Conservation (phyloP, 1,140 invertebrate genomes). For the Sitobion miscanthi region DNA sequence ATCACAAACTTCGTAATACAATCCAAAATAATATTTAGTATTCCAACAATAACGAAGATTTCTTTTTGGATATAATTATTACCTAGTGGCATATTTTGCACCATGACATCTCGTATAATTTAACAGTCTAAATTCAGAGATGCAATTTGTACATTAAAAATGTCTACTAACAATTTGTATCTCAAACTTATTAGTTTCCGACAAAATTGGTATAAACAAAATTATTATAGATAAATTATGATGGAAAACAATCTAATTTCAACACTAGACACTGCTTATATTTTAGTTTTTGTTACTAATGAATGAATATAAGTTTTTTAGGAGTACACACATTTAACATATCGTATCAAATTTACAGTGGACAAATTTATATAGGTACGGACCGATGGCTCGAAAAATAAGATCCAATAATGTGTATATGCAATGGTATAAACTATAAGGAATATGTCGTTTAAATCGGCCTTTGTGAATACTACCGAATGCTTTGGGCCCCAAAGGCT, state of each 20-base stretch:
- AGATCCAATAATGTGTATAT: constrained; percentile 12
- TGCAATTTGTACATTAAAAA: neutral
- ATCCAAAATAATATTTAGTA: neutral
- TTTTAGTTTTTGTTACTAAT: neutral
- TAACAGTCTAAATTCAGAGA: neutral
- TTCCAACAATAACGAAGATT: neutral
- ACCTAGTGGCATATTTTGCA: neutral
- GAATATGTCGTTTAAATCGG: constrained; percentile 23
- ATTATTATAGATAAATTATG: neutral
- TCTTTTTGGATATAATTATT: neutral
- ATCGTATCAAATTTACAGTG: neutral
- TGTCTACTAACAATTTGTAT: neutral
- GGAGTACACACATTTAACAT: neutral
- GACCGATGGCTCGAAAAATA: constrained; percentile 31
- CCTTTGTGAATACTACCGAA: constrained; percentile 39
- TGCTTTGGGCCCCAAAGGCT: constrained; percentile 12
- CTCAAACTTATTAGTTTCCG: neutral
- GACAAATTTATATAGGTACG: neutral
- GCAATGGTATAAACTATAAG: neutral
- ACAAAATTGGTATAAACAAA: too few relatives aligned
- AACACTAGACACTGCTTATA: neutral
- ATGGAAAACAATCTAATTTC: neutral
- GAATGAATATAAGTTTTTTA: neutral
- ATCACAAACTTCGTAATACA: neutral
- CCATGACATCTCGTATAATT: neutral